Base-by-base conservation (phyloP, 2,888 invertebrate genomes). In the Drosophila ezoana region DNA sequence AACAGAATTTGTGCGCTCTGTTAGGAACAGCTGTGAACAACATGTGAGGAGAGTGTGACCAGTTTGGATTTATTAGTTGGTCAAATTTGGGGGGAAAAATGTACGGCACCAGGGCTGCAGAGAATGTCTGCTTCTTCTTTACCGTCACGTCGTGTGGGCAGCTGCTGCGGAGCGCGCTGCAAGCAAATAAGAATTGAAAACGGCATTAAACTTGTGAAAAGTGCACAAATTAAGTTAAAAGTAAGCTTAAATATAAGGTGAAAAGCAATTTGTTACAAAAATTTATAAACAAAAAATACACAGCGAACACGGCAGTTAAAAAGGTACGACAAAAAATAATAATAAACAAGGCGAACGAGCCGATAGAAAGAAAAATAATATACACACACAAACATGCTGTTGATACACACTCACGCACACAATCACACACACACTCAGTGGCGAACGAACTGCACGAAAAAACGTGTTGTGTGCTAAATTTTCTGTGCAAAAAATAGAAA, bases 401-500 rank as follows among this genome's bases (percentile, higher is more conserved):
- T 79, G 73, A 79, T 76, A 79, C 67, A 76, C 69, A 74, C 67
- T 67, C 64, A 47, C 49, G 59, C 49, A 67, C 59, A 66, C 59
- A 57, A 60, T 23, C 48, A 51, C 47, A 37, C 44, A 48, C 44
- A 45, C 49, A 60, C 59, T 63, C 56, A 75, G 79, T 74, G 67
- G 57, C 70, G 56, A 73, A 63, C 79, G 75, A 77, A 79, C 79
- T 74, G 79, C 76, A 71, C 62, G 73, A 84, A 88, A 85, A 88
- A 89, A 89, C 90, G 88, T 89, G 88, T 89, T 89, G 89, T 88
- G 89, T 84, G 81, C 84, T 78, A 76, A 84, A 84, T 84, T 81
- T 85, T 76, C 74, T 66, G 75, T 78, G 81, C 87, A 84, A 87
- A 82, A 83, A 87, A 84, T 84, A 75, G 68, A 78, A 71, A 71